A percentile compares a stretch with the other conserved stretches of the same genome.
Conservation (phyloP, 2,113 vertebrate species). For the Festucalex cinctus region DNA sequence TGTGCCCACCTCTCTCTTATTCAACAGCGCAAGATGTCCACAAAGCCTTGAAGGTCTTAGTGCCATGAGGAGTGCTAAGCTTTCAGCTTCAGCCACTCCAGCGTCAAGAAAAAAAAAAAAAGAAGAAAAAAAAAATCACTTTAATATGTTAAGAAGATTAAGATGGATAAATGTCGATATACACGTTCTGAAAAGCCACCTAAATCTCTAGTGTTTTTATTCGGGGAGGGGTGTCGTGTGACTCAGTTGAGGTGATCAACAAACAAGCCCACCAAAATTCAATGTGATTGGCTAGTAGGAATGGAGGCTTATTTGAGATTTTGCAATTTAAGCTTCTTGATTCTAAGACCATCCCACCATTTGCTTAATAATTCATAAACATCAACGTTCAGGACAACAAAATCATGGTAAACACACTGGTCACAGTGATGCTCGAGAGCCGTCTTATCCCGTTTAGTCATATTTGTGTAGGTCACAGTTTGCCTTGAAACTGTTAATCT, state of each 20-base stretch:
- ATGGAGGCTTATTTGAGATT: conserved; percentile 78
- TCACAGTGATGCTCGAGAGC: conserved; percentile 65
- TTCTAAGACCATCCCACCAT: conserved; percentile 80
- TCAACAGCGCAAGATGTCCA: conserved; percentile 68
- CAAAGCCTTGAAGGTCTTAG: conserved; percentile 67
- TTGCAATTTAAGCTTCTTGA: conserved; percentile 80
- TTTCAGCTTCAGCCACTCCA: conserved; percentile 75
- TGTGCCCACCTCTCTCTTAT: conserved; percentile 69
- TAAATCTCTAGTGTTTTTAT: conserved; percentile 80
- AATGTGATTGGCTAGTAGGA: conserved; percentile 70
- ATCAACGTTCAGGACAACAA: conserved; percentile 76
- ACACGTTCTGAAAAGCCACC: conserved; percentile 77
- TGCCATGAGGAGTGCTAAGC: conserved; percentile 73
- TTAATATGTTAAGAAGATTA: conserved; percentile 86
- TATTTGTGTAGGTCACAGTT: conserved; percentile 48
- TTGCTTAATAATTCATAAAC: conserved; percentile 75
- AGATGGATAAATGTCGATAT: conserved; percentile 84
- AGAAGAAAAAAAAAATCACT: conserved; percentile 66
- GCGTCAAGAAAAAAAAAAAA: conserved; percentile 58
- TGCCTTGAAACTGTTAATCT: conserved; percentile 38
- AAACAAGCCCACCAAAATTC: conserved; percentile 70
- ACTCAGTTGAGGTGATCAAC: conserved; percentile 78
- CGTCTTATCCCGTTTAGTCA: conserved; percentile 59
- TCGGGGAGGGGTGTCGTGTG: conserved; percentile 69
- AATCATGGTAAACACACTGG: conserved; percentile 56